Percentiles rank a stretch among this genome's conserved stretches.
Conservation (phyloP, 2,888 invertebrate genomes). For the Plemyria rubiginata region DNA sequence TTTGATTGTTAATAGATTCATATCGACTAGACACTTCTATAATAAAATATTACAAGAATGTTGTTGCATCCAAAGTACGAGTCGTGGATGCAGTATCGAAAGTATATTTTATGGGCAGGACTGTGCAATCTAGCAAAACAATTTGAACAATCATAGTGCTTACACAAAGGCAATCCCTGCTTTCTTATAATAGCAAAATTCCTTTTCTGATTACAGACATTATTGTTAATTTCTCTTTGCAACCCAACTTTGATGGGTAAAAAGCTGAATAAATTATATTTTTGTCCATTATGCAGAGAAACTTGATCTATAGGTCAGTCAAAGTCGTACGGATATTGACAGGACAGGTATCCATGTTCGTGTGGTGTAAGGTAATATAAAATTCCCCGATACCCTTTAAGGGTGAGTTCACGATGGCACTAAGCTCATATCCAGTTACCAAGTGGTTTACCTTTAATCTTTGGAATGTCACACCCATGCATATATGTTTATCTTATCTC, state of each 20-base stretch:
- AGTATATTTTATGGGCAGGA: constrained; percentile 19
- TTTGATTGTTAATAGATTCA: constrained; percentile 18
- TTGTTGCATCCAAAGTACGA: constrained; percentile 17
- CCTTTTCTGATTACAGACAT: constrained; percentile 22
- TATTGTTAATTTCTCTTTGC: constrained; percentile 18
- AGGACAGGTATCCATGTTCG: constrained; percentile 2
- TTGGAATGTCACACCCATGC: constrained; percentile 49
- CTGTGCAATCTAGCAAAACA: constrained; percentile 29
- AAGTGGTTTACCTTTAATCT: constrained; percentile 54
- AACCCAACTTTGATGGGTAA: constrained; percentile 15
- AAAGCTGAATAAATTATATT: constrained; percentile 15
- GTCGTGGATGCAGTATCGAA: constrained; percentile 29
- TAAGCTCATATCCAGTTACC: constrained; percentile 26
- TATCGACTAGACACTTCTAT: not conserved
- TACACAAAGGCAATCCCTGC: constrained; percentile 32
- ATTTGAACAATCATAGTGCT: constrained; percentile 32
- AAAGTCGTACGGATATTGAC: constrained; percentile 9
- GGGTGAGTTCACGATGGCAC: constrained; percentile 25
- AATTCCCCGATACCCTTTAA: constrained; percentile 31
- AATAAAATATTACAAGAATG: constrained; percentile 17
- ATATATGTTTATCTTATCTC: constrained; percentile 44
- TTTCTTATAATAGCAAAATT: constrained; percentile 32
- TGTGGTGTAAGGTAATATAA: constrained; percentile 23
- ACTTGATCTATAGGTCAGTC: constrained; percentile 5
- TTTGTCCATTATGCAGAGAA: constrained; percentile 3